These are phyloP conservation scores for Cotesia typhae DNA, from an alignment of 1,140 invertebrate species.

Conservation along the genomic window DNA sequence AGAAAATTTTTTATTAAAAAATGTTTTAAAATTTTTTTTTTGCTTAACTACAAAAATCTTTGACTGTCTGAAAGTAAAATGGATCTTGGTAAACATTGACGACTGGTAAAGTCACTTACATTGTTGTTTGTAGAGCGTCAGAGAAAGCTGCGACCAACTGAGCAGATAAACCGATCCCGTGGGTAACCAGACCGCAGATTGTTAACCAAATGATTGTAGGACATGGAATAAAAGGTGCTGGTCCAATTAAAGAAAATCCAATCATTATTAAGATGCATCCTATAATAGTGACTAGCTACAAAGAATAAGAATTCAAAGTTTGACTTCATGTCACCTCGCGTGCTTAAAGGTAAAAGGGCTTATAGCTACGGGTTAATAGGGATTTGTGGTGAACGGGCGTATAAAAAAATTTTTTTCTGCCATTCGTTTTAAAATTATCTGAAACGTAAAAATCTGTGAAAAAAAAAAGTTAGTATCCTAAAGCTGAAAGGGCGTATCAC, in stretches of 20 bases:
- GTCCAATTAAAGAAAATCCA: constrained; percentile 79
- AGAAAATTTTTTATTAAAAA: not conserved
- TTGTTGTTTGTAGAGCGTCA: constrained; percentile 78
- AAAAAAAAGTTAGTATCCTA: too few species aligned
- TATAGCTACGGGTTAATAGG: too few species aligned
- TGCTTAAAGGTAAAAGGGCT: too few species aligned
- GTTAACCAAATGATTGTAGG: constrained; percentile 74
- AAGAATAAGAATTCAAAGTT: constrained; percentile 17
- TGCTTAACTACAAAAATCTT: too few species aligned
- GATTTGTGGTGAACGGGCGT: too few species aligned
- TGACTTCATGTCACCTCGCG: too few species aligned
- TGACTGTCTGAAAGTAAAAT: not conserved
- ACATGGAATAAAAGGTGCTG: constrained; percentile 75
- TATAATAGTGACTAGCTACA: constrained; percentile 69
- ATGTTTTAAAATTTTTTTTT: too few species aligned
- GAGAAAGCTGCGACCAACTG: constrained; percentile 83
- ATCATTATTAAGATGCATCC: constrained; percentile 74
- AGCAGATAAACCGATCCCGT: constrained; percentile 83
- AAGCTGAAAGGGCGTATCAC: too few species aligned
- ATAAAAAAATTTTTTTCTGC: too few species aligned
- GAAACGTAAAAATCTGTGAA: too few species aligned
- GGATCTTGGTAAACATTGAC: not conserved
- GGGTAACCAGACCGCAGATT: constrained; percentile 75
- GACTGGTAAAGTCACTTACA: constrained; percentile 67
- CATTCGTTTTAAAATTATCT: too few species aligned